Base-by-base conservation (phyloP, 1,140 invertebrate genomes). In the Penaeus vannamei region DNA sequence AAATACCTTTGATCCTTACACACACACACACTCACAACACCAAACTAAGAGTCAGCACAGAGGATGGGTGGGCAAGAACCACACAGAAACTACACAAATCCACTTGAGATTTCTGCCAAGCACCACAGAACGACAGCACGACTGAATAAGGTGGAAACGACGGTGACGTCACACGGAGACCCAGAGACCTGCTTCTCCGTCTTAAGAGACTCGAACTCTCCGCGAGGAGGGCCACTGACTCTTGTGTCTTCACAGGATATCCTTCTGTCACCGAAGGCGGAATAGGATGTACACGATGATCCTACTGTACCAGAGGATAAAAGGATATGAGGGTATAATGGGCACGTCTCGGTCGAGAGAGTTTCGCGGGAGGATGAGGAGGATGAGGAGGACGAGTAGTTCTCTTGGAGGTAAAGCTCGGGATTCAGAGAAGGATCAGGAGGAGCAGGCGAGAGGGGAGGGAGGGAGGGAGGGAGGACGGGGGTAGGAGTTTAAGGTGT, bases 201-300 rank as follows among this genome's bases (percentile, higher is more conserved):
- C 5, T 53, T 53, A 53, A 7, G 53, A 17, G 53, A 53, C 53
- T 53, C 53, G 53, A 53, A 53, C 53, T 53, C 53, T 53, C 53
- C 53, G 53, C 53, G 53, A 53, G 53, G 53, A 76, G 72, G 42
- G 72, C 72, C 72, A 76, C 72, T 76, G 53, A 53, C 53, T 53
- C 12, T 53, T 53, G 17, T 12, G 72, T 36, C 72, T 76, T 76
- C 72, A 32, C 42, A 53, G 53, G 17, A 36, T 76, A 76, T 76
- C 72, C 72, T 76, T 76, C 72, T 76, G 72, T 76, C 26, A 76
- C 72, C 72, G 42, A 36, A 76, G 72, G 72, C 72, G 72, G 72
- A 76, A 76, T 76, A 76, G 72, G 72, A 76, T 76, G 72, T 76
- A 32, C 17, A 76, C 23, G 72, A 76, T 29, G 26, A 29, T 76